A percentile compares a stretch with the other conserved stretches of the same genome.
Conservation (phyloP, 2,797 vertebrate species). For the Cyclura pinguis region DNA sequence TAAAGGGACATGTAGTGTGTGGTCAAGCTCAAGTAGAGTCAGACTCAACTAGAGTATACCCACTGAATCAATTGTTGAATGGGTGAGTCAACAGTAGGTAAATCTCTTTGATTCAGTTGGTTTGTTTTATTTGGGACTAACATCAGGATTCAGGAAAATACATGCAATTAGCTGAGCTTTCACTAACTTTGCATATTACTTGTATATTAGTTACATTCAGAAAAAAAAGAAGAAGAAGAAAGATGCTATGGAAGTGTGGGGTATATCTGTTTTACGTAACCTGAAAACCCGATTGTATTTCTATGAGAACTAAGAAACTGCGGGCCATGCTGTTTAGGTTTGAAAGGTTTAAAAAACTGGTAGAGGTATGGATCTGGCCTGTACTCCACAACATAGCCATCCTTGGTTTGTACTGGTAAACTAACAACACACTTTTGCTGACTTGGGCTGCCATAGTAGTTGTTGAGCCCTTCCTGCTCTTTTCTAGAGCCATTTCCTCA, state of each 20-base stretch:
- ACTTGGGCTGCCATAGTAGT: neutral
- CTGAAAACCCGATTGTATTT: neutral
- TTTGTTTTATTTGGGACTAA: too few relatives aligned
- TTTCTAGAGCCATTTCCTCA: too few relatives aligned
- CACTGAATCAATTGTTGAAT: too few relatives aligned
- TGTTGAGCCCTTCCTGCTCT: neutral
- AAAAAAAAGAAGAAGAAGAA: neutral
- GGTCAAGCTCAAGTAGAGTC: neutral
- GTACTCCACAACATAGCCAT: neutral
- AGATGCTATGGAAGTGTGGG: neutral
- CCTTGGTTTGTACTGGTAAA: neutral
- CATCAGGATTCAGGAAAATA: too few relatives aligned
- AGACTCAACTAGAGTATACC: too few relatives aligned
- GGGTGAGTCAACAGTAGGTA: too few relatives aligned
- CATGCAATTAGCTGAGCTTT: neutral
- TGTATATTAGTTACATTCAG: neutral
- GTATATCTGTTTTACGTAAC: neutral
- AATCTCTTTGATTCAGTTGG: too few relatives aligned
- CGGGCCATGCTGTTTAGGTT: neutral
- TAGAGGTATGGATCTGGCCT: neutral
- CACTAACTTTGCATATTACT: neutral
- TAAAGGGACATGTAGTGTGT: too few relatives aligned
- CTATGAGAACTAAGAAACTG: neutral
- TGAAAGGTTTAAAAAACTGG: neutral
- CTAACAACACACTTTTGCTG: neutral